Evolutionary conservation across 1,140 invertebrate species (phyloP).

Genomic region (Drosophila dunni): DNA sequence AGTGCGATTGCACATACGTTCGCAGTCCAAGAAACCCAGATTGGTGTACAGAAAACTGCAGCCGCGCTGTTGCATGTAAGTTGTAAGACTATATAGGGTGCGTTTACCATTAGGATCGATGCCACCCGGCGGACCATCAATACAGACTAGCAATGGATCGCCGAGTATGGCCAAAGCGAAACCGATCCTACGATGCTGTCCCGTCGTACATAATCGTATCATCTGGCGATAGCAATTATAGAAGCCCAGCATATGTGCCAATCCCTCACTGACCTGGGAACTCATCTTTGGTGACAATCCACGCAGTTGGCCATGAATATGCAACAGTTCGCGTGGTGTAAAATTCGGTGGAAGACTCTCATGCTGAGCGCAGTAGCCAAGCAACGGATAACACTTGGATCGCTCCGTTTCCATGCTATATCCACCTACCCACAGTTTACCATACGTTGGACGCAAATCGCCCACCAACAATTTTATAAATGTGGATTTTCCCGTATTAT

Average conservation of each 20-base stretch:
- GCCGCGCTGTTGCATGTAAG: conserved; percentile 57
- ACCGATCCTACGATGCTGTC: conserved; percentile 94
- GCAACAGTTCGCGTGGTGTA: conserved; percentile 52
- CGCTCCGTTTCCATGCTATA: conserved; percentile 22
- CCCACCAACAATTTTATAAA: conserved; percentile 44
- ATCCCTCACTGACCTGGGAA: conserved; percentile 13
- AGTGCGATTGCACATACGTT: conserved; percentile 91
- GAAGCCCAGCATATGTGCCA: conserved; percentile 55
- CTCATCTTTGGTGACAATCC: conserved; percentile 4
- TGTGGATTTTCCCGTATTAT: conserved; percentile 59
- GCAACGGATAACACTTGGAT: conserved; percentile 17
- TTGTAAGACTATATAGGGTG: conserved; percentile 89
- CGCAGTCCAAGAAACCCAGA: conserved; percentile 92
- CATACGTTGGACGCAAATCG: conserved; percentile 22
- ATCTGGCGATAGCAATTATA: conserved; percentile 20
- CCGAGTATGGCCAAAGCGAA: conserved; percentile 96
- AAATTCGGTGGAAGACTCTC: conserved; percentile 29
- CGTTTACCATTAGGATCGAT: conserved; percentile 93
- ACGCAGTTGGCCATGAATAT: conserved; percentile 29
- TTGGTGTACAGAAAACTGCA: conserved; percentile 89
- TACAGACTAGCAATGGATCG: conserved; percentile 86
- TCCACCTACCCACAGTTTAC: conserved; percentile 52
- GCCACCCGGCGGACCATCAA: conserved; percentile 88
- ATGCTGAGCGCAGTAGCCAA: conserved; percentile 60
- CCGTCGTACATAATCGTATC: conserved; percentile 87